Base-by-base conservation (phyloP, 1,140 invertebrate species). In the Drusus annulatus region DNA sequence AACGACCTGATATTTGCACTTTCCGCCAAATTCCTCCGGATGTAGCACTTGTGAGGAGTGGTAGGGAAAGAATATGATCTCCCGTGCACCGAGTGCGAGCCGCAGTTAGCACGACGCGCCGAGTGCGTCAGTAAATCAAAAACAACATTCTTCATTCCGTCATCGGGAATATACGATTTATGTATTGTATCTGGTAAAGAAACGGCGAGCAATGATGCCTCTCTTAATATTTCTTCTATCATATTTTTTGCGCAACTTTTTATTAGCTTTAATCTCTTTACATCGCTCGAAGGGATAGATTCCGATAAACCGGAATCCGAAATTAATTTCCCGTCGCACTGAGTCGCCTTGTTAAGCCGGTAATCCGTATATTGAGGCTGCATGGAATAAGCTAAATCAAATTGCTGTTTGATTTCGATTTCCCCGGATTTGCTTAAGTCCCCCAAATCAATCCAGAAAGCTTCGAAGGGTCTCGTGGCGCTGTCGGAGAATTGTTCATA, bases 381-480 rank as follows among this genome's bases (percentile, higher is more conserved):
- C 36, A 45, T 45, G 10, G 36, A 45, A 45, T 28, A 10, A 13
- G 62, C 62, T 28, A 31, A 13, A 28, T 31, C 62, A 16, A 28
- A 31, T 28, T 65, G 62, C 25, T 65, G 62, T 65, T 65, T 31
- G 6, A 65, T 28, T n/a, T 65, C 62, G 3, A 28, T 31, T 7
- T 65, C 62, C 0, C 62, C 62, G 10, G 62, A 65, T 15, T n/a
- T 28, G 28, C 62, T 65, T 28, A 25, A n/a, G n/a, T 65, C 62
- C 28, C 7, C 16, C 7, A 65, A 65, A 65, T 65, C 62, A 31
- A 65, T 31, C 62, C 62, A 65, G 28, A 65, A 65, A 4, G 62
- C 62, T 65, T 65, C 62, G 7, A 65, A 65, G 16, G 62, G 62
- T 65, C 62, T 65, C 15, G 10, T 36, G 8, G 21, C 62, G 7